phyloP scores from a whole-genome alignment of 2,113 vertebrate species.

The Dinomys branickii region DNA sequence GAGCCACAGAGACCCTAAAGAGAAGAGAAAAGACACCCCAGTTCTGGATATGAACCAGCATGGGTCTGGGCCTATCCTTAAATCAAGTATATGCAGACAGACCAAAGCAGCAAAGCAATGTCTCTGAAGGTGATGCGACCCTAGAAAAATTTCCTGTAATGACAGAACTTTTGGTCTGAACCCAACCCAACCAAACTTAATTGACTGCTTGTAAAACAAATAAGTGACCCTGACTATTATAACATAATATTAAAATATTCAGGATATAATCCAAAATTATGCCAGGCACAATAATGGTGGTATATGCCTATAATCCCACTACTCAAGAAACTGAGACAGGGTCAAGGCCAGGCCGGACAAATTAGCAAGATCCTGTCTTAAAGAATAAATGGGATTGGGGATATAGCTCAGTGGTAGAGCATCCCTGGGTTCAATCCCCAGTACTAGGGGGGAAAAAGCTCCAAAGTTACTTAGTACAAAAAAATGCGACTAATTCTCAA shows the following conservation, averaged over 20 bases:
- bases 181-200: not conserved
- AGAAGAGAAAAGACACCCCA: not conserved
- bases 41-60: not conserved
- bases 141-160: not conserved
- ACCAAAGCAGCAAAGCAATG: not conserved
- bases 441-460: not conserved
- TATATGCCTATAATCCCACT: not conserved
- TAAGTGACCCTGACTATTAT: not conserved
- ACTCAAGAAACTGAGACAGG: not conserved
- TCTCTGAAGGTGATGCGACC: not conserved
- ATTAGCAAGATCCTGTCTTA: not conserved
- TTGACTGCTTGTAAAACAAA: not conserved
- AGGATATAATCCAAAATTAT: slow-evolving; percentile 19
- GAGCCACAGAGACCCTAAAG: not conserved
- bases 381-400: not conserved
- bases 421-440: not conserved
- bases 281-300: not conserved
- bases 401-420: not conserved
- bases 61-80: not conserved
- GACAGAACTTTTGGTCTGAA: not conserved
- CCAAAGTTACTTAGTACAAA: slow-evolving; percentile 35
- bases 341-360: not conserved
- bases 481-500: slow-evolving; percentile 31
- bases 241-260: slow-evolving; percentile 28
- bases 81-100: not conserved